Percentiles rank a stretch among this genome's conserved stretches.
These are phyloP conservation scores for Caenorhabditis wallacei DNA, from an alignment of 2,888 invertebrate species.

Conservation along the genomic window DNA sequence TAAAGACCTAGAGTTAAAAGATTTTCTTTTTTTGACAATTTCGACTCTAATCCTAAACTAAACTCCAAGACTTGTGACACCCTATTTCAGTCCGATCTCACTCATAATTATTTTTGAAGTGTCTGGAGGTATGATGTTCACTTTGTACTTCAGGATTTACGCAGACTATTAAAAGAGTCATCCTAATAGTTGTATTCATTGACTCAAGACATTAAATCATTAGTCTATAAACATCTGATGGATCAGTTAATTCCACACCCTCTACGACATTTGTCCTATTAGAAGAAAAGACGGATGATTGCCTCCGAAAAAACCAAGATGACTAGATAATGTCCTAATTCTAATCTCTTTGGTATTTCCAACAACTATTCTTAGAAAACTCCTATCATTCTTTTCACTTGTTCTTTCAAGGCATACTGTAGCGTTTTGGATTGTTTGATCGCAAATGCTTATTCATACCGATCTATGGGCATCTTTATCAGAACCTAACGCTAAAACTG, in stretches of 20 bases:
- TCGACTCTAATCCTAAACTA: neutral
- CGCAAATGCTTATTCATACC: constrained; percentile 13
- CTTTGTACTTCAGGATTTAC: constrained; percentile 39
- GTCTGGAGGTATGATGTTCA: constrained; percentile 42
- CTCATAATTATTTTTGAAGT: constrained; percentile 9
- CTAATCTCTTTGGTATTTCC: constrained; percentile 54
- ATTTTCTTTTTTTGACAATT: neutral
- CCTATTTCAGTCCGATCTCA: neutral
- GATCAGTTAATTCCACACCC: neutral
- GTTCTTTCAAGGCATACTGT: constrained; percentile 33
- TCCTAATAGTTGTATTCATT: constrained; percentile 8
- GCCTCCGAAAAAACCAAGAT: constrained; percentile 34
- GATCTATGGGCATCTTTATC: neutral
- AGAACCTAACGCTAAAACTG: constrained; percentile 11
- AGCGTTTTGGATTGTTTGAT: constrained; percentile 5
- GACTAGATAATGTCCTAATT: constrained; percentile 34
- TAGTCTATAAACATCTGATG: neutral
- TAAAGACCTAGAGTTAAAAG: neutral
- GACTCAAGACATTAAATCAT: neutral
- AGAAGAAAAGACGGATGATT: constrained; percentile 15
- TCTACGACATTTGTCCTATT: constrained; percentile 28
- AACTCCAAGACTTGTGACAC: neutral
- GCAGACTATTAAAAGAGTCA: constrained; percentile 43
- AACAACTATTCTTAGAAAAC: constrained; percentile 29
- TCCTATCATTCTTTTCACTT: neutral